Evolutionary conservation across 1,140 invertebrate species (phyloP), one percentile per base, ranked within the genome.

Genomic region (Saccostrea cuccullata): DNA sequence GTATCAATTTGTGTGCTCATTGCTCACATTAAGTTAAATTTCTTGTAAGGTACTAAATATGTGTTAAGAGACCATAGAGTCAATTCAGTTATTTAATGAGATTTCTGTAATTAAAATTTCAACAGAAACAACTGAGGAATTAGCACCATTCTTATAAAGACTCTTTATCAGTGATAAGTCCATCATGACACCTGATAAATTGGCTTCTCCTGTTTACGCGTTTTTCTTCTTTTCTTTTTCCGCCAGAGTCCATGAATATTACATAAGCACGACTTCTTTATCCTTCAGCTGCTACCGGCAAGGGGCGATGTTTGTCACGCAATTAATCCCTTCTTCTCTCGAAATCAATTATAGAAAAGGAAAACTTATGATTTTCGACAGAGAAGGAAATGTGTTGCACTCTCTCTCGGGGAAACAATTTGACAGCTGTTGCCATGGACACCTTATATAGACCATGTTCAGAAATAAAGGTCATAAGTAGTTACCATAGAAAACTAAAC

Each of bases 381-480:
- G 70, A 26, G 17, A 77, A 77, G 70, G 70, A 77, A 77, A 77
- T 36, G 70, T 77, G 70, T 77, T 77, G 70, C 70, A 77, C 70
- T 30, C 70, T 77, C 70, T 36, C 70, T 13, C 26, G 11, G 70
- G 70, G 70, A 77, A 15, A 77, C 70, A 77, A 77, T 77, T 77
- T 77, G 70, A 77, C 70, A 77, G 70, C 70, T 77, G 70, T 77
- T 77, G 70, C 70, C 70, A 77, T 77, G 70, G 70, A 36, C 70
- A 77, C 70, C 70, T 77, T 77, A 26, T 20, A 67, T 26, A 30
- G 26, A 15, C 70, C 8, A 77, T 64, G 70, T 30, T 77, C 36
- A 30, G 30, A 77, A 30, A 13, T 77, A 36, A 77, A 30, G 70
- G 26, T 11, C 0, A 36, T 20, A 64, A 77, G 70, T 77, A 26